phyloP scores from a whole-genome alignment of 2,888 invertebrate species.

The Dynastes maya region DNA sequence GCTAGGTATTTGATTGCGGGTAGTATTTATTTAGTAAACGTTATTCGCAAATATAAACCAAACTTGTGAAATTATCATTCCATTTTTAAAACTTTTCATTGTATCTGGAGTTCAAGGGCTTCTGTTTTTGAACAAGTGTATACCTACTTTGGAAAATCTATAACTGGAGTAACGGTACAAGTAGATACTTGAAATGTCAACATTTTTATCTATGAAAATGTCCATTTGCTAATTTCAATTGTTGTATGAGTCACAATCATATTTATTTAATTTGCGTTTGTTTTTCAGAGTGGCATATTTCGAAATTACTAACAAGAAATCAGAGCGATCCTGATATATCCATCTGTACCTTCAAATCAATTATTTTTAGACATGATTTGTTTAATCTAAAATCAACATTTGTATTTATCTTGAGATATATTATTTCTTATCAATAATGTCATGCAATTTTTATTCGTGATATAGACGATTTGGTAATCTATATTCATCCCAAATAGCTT shows the following conservation, averaged over 20 bases:
- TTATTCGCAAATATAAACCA: not conserved
- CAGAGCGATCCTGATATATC: too few species aligned
- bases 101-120: not conserved
- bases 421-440: not conserved
- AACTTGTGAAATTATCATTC: not conserved
- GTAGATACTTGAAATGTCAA: too few species aligned
- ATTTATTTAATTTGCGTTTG: too few species aligned
- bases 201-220: too few species aligned
- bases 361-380: slow-evolving; percentile 15
- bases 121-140: not conserved
- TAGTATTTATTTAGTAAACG: too few species aligned
- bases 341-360: not conserved
- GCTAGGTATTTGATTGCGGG: too few species aligned
- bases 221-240: too few species aligned
- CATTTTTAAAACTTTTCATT: not conserved
- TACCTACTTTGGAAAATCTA: too few species aligned
- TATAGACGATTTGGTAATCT: not conserved
- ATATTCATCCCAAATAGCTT: not conserved
- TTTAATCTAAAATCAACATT: slow-evolving; percentile 17
- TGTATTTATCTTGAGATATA: not conserved
- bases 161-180: too few species aligned
- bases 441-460: not conserved
- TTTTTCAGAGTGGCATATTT: too few species aligned
- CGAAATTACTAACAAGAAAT: too few species aligned
- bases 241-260: too few species aligned